These are phyloP conservation scores for Lasioglossum malachurum DNA, from an alignment of 2,888 invertebrate species.

Conservation along the genomic window DNA sequence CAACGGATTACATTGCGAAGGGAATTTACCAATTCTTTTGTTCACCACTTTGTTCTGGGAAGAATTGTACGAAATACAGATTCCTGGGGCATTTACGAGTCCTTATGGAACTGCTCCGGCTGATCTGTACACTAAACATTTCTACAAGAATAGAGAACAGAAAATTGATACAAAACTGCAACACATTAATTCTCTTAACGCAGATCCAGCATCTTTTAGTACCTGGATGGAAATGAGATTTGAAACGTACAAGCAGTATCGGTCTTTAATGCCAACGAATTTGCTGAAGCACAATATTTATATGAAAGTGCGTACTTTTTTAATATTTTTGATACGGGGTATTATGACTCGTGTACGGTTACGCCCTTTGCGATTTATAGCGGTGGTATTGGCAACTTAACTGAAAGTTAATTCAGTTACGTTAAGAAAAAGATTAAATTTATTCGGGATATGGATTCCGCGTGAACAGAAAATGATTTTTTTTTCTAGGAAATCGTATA, in stretches of 20 bases:
- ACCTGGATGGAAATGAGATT: slow-evolving; percentile 83
- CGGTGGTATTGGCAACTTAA: not conserved
- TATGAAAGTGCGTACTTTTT: slow-evolving; percentile 72
- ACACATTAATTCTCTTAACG: slow-evolving; percentile 81
- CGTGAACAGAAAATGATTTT: slow-evolving; percentile 4
- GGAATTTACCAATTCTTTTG: slow-evolving; percentile 87
- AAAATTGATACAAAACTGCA: slow-evolving; percentile 87
- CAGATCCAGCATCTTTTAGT: slow-evolving; percentile 83
- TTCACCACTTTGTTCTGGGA: slow-evolving; percentile 92
- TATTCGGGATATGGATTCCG: not conserved
- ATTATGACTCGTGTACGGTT: not conserved
- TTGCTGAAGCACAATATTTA: slow-evolving; percentile 67
- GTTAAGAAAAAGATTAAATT: not conserved
- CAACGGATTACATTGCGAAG: slow-evolving; percentile 89
- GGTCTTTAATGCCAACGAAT: slow-evolving; percentile 70
- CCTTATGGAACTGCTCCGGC: slow-evolving; percentile 90
- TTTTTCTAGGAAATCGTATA: slow-evolving; percentile 83
- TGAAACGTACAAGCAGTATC: slow-evolving; percentile 63
- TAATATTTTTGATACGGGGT: not conserved
- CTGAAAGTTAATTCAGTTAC: not conserved
- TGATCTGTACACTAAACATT: slow-evolving; percentile 89
- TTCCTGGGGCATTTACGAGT: slow-evolving; percentile 89
- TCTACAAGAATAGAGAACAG: slow-evolving; percentile 88
- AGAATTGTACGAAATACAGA: slow-evolving; percentile 88
- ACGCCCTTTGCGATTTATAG: not conserved